Evolutionary conservation across 2,113 vertebrate species (phyloP).

Genomic region (Calyptommatus sinebrachiatus): DNA sequence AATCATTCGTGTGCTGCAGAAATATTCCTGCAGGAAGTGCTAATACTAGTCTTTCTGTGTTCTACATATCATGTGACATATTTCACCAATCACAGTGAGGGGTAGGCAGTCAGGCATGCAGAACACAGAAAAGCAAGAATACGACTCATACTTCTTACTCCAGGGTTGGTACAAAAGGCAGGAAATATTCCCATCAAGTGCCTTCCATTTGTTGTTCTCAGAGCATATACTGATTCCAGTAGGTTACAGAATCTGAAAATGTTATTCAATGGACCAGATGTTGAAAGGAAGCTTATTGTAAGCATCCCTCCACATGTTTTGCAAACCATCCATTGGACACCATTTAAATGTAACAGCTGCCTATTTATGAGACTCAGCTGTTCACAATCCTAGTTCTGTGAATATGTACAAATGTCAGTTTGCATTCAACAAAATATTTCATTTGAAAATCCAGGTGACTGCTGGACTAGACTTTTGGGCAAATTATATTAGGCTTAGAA

Average conservation of each 20-base stretch:
- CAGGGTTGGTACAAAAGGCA: no score
- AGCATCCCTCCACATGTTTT: not conserved
- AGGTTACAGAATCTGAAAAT: not conserved
- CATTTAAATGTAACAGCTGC: not conserved
- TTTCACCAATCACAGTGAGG: no score
- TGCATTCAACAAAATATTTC: constrained; percentile 23
- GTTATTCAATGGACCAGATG: not conserved
- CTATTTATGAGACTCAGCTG: not conserved
- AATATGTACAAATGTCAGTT: not conserved
- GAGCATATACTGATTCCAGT: no score
- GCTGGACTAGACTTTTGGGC: constrained; percentile 45
- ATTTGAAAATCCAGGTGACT: constrained; percentile 1
- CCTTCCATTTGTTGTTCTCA: not conserved
- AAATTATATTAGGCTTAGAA: constrained; percentile 61
- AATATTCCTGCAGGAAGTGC: no score
- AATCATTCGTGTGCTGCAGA: no score
- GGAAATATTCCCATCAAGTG: no score
- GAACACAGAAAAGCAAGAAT: no score
- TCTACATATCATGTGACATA: no score
- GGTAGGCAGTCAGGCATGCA: no score
- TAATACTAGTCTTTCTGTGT: no score
- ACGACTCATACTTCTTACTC: no score
- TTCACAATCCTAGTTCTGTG: not conserved
- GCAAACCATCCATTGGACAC: not conserved
- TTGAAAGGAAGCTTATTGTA: not conserved